Base-by-base conservation (phyloP, 2,797 vertebrate genomes). In the Okamejei kenojei region DNA sequence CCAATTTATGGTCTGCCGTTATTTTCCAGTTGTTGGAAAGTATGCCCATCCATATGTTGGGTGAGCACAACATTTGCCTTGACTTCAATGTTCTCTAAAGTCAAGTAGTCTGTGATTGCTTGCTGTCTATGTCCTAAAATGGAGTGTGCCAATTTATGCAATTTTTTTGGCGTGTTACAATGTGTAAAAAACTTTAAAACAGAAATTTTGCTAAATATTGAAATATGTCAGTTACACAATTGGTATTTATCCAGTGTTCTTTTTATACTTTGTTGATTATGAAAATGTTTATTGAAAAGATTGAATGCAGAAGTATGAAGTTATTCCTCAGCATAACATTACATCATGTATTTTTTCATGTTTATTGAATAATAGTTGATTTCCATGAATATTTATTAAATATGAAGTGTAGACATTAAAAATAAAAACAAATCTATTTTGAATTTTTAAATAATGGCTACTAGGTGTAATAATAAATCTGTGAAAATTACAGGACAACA, bases 311-410 rank as follows among this genome's bases (percentile, higher is more conserved):
- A 73, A 61, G 86, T 32, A 74, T 73, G 11, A 91, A 35, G 84
- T 29, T 54, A 54, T 54, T 54, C 45, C 45, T 54, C 45, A 54
- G 45, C 45, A 54, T 6, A 54, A 35, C 32, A 68, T 73, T 73
- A n/a, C 88, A 73, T 21, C 45, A n/a, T n/a, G 54, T 38, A 92
- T 32, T 45, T 5, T 68, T 76, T 74, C 68, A 92, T 92, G 13
- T 73, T 92, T 76, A 23, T 91, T 38, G 68, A 71, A 35, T 91
- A 91, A 73, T 91, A 91, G 10, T 13, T 92, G 54, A 45, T 54
- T 92, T 5, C 38, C 90, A 92, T 92, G 90, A 65, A 92, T 92
- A 92, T 92, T 74, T 76, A 54, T 74, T 45, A 91, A 54, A 38
- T 74, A 9, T 32, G 11, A 45, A 54, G 71, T 26, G 35, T 92